phyloP scores from a whole-genome alignment of 2,113 vertebrate species.

The Saguinus imperator region DNA sequence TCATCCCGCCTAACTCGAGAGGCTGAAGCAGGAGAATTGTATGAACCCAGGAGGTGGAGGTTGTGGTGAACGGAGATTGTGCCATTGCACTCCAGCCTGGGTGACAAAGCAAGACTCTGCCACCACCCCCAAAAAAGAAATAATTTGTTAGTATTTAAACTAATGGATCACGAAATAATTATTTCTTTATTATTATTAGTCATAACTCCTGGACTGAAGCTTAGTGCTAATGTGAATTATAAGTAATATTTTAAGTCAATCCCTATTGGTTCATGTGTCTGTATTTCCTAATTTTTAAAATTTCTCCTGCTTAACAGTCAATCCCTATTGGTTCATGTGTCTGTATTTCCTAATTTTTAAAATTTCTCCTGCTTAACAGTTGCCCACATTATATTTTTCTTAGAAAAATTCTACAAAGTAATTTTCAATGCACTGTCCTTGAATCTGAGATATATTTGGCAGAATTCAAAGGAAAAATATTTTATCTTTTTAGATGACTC shows the following conservation, averaged over 20 bases:
- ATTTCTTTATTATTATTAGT: background rate
- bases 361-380: background rate
- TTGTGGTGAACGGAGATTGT: too few relatives aligned
- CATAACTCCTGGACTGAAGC: background rate
- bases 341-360: background rate
- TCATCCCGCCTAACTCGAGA: too few relatives aligned
- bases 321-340: background rate
- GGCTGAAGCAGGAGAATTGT: too few relatives aligned
- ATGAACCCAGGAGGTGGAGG: too few relatives aligned
- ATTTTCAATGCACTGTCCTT: conserved; percentile 10
- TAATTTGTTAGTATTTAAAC: background rate
- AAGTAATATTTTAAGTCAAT: conserved; percentile 1
- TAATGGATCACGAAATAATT: background rate
- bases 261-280: background rate
- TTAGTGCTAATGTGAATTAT: background rate
- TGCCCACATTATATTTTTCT: conserved; percentile 30
- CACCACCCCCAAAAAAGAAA: background rate
- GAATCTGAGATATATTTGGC: background rate
- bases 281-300: background rate
- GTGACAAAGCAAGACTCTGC: too few relatives aligned
- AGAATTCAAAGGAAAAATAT: conserved; percentile 16
- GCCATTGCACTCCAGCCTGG: too few relatives aligned
- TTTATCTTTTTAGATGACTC: conserved; percentile 30
- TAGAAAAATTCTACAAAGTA: conserved; percentile 46
- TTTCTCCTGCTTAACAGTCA: background rate